Evolutionary conservation across 1,140 invertebrate species (phyloP), one percentile per base, ranked within the genome.

Genomic region (Littorina saxatilis): DNA sequence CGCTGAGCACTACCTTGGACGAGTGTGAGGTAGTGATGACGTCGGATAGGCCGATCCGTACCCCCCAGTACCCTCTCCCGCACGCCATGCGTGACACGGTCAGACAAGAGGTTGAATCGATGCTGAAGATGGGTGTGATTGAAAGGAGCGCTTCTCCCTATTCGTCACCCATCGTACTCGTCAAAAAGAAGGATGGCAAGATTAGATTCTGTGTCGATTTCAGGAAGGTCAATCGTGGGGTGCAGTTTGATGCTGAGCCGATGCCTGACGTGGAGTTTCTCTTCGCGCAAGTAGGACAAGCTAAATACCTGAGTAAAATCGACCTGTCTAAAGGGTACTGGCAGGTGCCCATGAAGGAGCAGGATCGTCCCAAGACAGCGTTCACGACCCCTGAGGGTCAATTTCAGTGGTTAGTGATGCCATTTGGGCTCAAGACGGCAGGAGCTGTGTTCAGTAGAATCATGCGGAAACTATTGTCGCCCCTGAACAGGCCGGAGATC

Each of bases 171-270:
- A 84, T 94, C 29, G 93, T 94, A 0, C 87, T 92, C 2, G 91
- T 94, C 0, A 50, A 88, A 32, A 94, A 94, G 81, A 74, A 88
- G 0, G 88, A 94, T 84, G 92, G 91, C 20, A 83, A 87, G 27
- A 83, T 92, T 47, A 81, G 94, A 32, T 88, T 94, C 39, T 94
- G 93, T 85, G 91, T 89, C 1, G 93, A 94, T 88, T 94, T 92
- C 88, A 92, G 87, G 17, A 78, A 75, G 17, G 61, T 89, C 5
- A 89, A 90, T 63, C 15, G 37, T 23, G 68, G 78, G 1, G 81
- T 76, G 0, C 66, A 55, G 17, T 83, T 84, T 78, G 87, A 88
- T 68, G 72, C 82, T 35, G 86, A 88, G 52, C 84, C 84, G 23
- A 84, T 90, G 43, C 86, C 87, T 0, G 84, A 85, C 17, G 17